A percentile compares a stretch with the other conserved stretches of the same genome.
Conservation (phyloP, 2,888 invertebrate genomes). For the Mechanitis messenoides region DNA sequence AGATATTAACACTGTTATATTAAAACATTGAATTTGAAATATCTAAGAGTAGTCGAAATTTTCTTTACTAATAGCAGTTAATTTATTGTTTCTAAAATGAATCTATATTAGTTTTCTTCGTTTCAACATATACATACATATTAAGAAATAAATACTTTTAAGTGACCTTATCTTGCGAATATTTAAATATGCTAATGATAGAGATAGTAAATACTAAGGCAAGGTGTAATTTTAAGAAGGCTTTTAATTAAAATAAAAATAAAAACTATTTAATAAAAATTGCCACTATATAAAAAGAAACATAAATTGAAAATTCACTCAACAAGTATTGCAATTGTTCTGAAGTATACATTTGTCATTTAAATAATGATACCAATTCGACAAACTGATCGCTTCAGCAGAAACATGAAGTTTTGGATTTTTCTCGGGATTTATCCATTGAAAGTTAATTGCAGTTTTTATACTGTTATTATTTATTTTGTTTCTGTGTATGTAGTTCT, state of each 20-base stretch:
- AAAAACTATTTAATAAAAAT: background rate
- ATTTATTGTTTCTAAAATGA: constrained; percentile 35
- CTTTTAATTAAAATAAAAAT: constrained; percentile 20
- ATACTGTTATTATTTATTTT: constrained; percentile 40
- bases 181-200: constrained; percentile 19
- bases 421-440: constrained; percentile 44
- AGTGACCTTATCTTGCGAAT: constrained; percentile 13
- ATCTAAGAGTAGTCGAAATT: constrained; percentile 26
- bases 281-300: background rate
- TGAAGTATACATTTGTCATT: background rate
- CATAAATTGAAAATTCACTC: background rate
- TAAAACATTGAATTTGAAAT: too few relatives aligned
- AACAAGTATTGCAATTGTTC: background rate
- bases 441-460: constrained; percentile 29
- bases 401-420: constrained; percentile 45
- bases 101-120: constrained; percentile 32
- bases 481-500: constrained; percentile 33
- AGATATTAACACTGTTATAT: too few relatives aligned
- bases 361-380: constrained; percentile 23
- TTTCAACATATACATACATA: constrained; percentile 23
- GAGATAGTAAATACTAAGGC: constrained; percentile 11
- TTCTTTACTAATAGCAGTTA: constrained; percentile 36
- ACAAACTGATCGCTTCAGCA: constrained; percentile 48
- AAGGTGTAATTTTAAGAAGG: constrained; percentile 15
- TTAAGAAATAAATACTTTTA: constrained; percentile 27